Percentiles rank a stretch among this genome's conserved stretches.
Evolutionary conservation across 1,140 invertebrate species (phyloP).

Genomic region (Coelopa frigida): DNA sequence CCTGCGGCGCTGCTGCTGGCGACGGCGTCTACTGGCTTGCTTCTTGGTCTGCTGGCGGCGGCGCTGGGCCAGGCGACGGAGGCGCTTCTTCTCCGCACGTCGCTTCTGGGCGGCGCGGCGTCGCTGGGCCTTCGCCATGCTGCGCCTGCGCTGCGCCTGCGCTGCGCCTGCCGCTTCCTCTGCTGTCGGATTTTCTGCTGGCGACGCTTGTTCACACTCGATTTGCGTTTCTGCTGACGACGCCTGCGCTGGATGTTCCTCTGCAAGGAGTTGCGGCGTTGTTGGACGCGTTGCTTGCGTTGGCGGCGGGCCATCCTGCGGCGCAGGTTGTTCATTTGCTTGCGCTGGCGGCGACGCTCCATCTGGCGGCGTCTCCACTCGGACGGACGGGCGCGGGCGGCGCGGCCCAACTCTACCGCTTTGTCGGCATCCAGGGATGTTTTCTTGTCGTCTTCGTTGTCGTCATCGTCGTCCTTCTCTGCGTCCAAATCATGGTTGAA

Average conservation of each 20-base stretch:
- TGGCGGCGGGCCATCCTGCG: neutral
- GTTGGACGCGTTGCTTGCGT: neutral
- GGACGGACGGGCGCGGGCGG: constrained; percentile 3
- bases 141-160: neutral
- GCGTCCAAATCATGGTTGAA: too few relatives aligned
- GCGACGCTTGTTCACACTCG: neutral
- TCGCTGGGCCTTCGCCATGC: neutral
- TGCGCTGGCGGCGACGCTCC: constrained; percentile 10
- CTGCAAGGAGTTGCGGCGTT: neutral
- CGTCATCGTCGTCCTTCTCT: neutral
- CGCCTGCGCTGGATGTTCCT: neutral
- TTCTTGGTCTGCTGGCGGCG: neutral
- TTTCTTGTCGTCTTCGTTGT: neutral
- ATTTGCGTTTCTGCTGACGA: neutral
- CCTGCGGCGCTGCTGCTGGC: neutral
- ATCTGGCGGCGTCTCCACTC: neutral
- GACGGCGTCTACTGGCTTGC: constrained; percentile 4
- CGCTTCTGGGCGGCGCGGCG: neutral
- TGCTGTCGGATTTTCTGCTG: neutral
- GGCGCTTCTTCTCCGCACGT: neutral
- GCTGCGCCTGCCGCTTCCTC: neutral
- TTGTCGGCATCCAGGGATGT: constrained; percentile 1
- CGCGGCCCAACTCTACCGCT: neutral
- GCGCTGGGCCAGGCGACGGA: too few relatives aligned
- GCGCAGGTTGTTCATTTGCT: neutral